Conservation (phyloP, 2,797 vertebrate genomes). For the Coendou prehensilis region DNA sequence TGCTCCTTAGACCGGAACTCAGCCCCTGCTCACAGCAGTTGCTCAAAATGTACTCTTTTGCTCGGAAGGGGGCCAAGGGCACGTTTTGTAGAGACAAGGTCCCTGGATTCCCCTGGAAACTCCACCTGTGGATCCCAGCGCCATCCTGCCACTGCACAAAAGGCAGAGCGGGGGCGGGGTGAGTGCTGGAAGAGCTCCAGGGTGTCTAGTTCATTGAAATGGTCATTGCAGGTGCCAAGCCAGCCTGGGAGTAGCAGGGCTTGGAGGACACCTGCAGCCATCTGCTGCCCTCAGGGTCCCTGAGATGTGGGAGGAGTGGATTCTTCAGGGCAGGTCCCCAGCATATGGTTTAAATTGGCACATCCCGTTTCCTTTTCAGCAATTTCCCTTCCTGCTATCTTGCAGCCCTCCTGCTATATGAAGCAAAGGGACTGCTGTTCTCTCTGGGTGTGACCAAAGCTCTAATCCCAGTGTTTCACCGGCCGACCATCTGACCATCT, state of each 20-base stretch:
- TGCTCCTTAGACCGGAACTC: neutral
- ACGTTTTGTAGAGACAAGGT: neutral
- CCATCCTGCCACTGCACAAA: neutral
- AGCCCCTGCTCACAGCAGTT: neutral
- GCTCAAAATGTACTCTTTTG: neutral
- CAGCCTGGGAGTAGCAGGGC: slow-evolving; percentile 90
- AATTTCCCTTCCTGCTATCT: neutral
- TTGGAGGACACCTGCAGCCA: slow-evolving; percentile 92
- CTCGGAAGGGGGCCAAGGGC: neutral
- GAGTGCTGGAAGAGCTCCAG: neutral
- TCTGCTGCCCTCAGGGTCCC: slow-evolving; percentile 91
- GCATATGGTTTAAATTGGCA: neutral
- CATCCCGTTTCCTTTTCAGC: neutral
- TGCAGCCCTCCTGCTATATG: neutral
- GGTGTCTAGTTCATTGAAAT: neutral
- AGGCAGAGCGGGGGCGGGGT: no score
- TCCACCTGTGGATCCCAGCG: neutral
- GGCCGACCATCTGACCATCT: no score
- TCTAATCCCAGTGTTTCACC: neutral
- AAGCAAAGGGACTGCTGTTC: neutral
- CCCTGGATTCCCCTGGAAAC: neutral
- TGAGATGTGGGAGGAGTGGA: neutral
- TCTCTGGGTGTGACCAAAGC: neutral
- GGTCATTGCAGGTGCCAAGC: slow-evolving; percentile 92
- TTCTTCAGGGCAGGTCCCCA: neutral